phyloP scores from a whole-genome alignment of 1,140 invertebrate species.

The Ooceraea biroi region DNA sequence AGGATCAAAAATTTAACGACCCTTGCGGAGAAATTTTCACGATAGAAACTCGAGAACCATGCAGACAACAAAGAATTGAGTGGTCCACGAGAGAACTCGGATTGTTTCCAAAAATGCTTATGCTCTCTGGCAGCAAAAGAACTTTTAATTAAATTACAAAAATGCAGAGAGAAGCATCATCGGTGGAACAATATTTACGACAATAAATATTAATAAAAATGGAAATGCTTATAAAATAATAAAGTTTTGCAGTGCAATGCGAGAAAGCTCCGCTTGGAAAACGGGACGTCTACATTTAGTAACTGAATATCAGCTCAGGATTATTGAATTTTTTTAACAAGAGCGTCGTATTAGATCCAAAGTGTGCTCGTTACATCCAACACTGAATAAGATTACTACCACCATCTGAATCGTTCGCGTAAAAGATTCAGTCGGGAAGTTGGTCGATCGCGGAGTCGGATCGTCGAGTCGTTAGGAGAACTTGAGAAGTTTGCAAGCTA shows the following conservation, averaged over 20 bases:
- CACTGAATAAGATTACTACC: background rate
- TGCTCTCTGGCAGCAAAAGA: background rate
- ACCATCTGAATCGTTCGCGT: slow-evolving; percentile 6
- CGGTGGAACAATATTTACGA: too few species aligned
- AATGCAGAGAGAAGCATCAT: too few species aligned
- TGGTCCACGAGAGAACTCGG: background rate
- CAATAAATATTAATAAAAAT: too few species aligned
- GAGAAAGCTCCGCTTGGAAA: background rate
- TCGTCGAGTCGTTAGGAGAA: slow-evolving; percentile 20
- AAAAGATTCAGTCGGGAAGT: slow-evolving; percentile 43
- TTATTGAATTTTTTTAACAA: background rate
- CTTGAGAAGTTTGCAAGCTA: slow-evolving; percentile 15
- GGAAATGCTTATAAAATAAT: too few species aligned
- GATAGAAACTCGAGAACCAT: background rate
- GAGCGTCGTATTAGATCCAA: background rate
- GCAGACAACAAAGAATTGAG: background rate
- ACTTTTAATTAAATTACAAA: background rate
- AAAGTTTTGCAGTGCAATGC: too few species aligned
- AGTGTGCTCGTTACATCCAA: background rate
- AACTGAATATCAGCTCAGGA: background rate
- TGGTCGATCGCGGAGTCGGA: slow-evolving; percentile 3
- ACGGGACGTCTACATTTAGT: background rate
- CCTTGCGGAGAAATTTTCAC: background rate
- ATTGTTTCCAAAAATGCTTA: background rate
- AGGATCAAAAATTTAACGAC: background rate